Base-by-base conservation (phyloP, 2,797 vertebrate species). In the Cuculus canorus region DNA sequence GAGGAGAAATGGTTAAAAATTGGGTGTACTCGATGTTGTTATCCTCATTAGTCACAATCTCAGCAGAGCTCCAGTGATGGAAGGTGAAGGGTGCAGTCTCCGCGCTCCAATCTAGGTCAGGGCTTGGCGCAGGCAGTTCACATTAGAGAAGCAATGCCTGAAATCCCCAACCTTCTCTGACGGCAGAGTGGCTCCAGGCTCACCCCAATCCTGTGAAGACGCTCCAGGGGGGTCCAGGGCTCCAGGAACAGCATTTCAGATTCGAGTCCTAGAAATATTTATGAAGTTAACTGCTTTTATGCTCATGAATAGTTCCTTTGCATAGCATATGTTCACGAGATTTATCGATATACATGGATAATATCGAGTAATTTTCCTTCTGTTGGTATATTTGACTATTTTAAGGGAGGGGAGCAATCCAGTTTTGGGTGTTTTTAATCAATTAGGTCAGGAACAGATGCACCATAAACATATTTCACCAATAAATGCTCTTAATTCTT, bases 321-420 rank as follows among this genome's bases (percentile, higher is more conserved):
- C 6, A 0, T 19, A 39, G 52, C 7, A 0, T 7, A 2, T 11
- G 21, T 39, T 71, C 45, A 6, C 30, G 17, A n/a, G 10, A 2
- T 77, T 56, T n/a, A 35, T 25, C 50, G 32, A 39, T 61, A 12
- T 0, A 28, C 39, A 32, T 30, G 63, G 53, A 4, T 28, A 11
- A 1, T 5, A 25, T 53, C 0, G 2, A 53, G 24, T 61, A 9
- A 18, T 10, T 32, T n/a, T 33, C 48, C 47, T 45, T 33, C 48
- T 19, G 5, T 1, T 48, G n/a, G 21, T 15, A 7, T 39, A 24
- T 37, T 52, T 41, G 21, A 3, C 48, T 81, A 13, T 66, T 56
- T 53, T 27, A 50, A 27, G 39, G 39, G 17, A 5, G 7, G 32
- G 5, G 21, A 45, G 33, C 25, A 2, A 3, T 6, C 9, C 43